Evolutionary conservation across 2,113 vertebrate genomes (phyloP), one percentile per base, ranked within the genome.

Genomic region (Scomber scombrus): DNA sequence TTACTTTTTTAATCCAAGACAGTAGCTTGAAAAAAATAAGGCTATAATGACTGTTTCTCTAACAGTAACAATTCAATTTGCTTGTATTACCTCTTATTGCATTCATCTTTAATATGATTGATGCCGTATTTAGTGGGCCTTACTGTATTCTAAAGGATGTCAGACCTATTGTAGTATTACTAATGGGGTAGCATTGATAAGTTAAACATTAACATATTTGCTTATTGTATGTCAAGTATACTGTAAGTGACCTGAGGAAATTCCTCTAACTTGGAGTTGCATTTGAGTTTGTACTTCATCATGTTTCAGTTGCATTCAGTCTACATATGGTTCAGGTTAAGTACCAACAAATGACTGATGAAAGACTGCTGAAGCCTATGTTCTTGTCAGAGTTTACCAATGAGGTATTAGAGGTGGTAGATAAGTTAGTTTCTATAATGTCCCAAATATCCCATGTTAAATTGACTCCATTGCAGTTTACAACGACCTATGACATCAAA

Each of bases 1-100:
- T 85, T 80, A 58, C 49, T 66, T 67, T 71, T 55, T n/a, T 52
- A 55, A 58, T 75, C 49, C 12, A 26, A 75, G n/a, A 75, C 76
- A 80, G 77, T 62, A 23, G n/a, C 61, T 74, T 82, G 52, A 80
- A 89, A 89, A 71, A 66, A 82, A 26, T 26, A 85, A 76, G 45
- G 13, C 18, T 31, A 31, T 49, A 74, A 78, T 60, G 29, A 34
- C 0, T 74, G 45, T 40, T 64, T 29, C 55, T 75, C 15, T 26
- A 15, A 23, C 13, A 4, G 16, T 29, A 47, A 65, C 58, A 26
- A 72, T 52, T 71, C 2, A 16, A 14, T 70, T 77, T 68, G 10
- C 31, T 71, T 66, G 65, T 11, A 71, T 62, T 71, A 46, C 18
- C 19, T 55, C 55, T 75, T 23, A n/a, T 19, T 40, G 19, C 21